These are phyloP conservation scores for Daboia siamensis DNA, from an alignment of 2,113 vertebrate species.

Conservation along the genomic window DNA sequence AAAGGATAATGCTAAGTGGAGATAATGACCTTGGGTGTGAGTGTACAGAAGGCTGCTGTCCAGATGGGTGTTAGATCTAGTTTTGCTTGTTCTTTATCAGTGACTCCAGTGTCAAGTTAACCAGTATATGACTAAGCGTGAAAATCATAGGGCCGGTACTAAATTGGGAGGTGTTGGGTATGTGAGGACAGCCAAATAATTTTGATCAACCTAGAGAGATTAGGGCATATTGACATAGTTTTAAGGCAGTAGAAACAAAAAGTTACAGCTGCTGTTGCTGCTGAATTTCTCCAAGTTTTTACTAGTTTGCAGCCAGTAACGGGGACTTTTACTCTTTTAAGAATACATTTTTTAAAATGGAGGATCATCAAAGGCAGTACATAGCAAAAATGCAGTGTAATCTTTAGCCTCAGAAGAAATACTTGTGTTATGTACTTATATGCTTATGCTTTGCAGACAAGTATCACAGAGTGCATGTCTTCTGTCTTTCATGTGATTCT, in stretches of 20 bases:
- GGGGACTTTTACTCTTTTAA: not conserved
- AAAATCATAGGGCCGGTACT: constrained; percentile 21
- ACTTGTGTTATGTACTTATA: not conserved
- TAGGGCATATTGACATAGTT: not conserved
- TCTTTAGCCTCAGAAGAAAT: constrained; percentile 22
- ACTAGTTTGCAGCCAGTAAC: not conserved
- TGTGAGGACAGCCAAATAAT: constrained; percentile 5
- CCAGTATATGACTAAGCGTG: not conserved
- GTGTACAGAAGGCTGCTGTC: constrained; percentile 6
- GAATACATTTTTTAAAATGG: not conserved
- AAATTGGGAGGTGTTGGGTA: constrained; percentile 10
- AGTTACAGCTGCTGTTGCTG: not conserved
- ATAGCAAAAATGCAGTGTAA: not conserved
- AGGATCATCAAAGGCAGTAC: not conserved
- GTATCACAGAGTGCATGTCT: not conserved
- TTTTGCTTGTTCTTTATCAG: constrained; percentile 28
- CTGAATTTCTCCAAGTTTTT: constrained; percentile 8
- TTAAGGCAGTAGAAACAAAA: not conserved
- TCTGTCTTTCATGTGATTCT: not conserved
- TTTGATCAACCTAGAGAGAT: constrained; percentile 3
- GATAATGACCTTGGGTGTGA: constrained; percentile 27
- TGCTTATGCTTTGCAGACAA: not conserved
- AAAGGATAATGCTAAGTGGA: constrained; percentile 14
- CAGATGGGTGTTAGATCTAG: not conserved
- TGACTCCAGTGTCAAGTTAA: constrained; percentile 13